Conservation (phyloP, 1,140 invertebrate genomes). For the Charaxes varanes region DNA sequence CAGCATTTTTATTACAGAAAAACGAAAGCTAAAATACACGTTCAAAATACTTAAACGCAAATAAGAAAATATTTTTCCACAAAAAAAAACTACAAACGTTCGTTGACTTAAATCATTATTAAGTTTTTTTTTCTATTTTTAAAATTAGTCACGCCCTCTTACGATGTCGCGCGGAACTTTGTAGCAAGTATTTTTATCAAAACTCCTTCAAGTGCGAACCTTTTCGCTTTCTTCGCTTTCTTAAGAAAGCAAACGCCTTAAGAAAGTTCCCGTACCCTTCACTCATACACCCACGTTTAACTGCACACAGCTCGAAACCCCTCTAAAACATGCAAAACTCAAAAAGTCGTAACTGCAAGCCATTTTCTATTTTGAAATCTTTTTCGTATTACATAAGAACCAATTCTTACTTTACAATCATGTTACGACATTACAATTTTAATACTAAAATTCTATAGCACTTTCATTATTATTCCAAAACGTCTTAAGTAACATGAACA, state of each 20-base stretch:
- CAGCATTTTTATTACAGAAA: no score
- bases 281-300: slow-evolving; percentile 39
- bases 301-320: slow-evolving; percentile 6
- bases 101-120: no score
- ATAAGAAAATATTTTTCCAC: no score
- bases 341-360: slow-evolving; percentile 29
- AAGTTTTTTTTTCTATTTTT: no score
- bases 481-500: slow-evolving; percentile 4
- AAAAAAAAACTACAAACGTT: no score
- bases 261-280: slow-evolving; percentile 51
- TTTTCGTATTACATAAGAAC: not conserved
- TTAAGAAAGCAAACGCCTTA: slow-evolving; percentile 62
- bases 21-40: no score
- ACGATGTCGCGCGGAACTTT: slow-evolving; percentile 31
- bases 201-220: slow-evolving; percentile 65
- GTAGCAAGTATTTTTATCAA: slow-evolving; percentile 59
- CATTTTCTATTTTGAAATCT: not conserved
- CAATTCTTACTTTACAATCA: slow-evolving; percentile 1
- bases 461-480: slow-evolving; percentile 4
- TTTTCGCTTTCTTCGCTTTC: slow-evolving; percentile 69
- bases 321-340: not conserved
- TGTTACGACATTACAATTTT: slow-evolving; percentile 21
- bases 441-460: slow-evolving; percentile 5
- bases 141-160: slow-evolving; percentile 55
- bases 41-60: no score